Conservation (phyloP, 2,888 invertebrate genomes). For the Luperina nickerlii region DNA sequence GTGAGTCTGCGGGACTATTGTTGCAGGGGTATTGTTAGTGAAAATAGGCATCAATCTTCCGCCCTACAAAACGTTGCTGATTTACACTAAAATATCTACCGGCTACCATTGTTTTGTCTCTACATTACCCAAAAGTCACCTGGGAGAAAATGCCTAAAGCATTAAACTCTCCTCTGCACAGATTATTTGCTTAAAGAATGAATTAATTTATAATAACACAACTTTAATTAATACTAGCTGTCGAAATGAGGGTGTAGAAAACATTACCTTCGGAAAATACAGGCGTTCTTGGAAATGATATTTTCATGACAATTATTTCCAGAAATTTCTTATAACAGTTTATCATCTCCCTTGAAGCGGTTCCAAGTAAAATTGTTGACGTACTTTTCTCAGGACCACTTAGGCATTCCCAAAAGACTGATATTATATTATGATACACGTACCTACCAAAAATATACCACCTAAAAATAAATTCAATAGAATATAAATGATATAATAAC, state of each 20-base stretch:
- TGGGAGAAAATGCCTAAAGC: background rate
- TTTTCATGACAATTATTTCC: background rate
- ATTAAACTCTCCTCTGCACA: background rate
- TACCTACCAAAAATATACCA: background rate
- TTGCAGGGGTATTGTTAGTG: background rate
- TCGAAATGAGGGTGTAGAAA: no score
- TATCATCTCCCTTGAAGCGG: background rate
- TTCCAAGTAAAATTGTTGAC: background rate
- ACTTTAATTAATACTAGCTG: no score
- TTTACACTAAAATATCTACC: no score
- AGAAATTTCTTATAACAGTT: background rate
- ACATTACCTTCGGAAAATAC: background rate
- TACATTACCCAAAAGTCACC: background rate
- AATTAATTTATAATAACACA: background rate
- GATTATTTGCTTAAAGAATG: background rate
- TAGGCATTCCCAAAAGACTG: background rate
- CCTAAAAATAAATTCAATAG: background rate
- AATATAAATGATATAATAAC: constrained; percentile 7
- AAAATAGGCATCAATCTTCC: background rate
- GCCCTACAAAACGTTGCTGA: no score
- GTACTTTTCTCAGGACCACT: background rate
- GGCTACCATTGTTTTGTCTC: background rate
- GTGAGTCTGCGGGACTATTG: no score
- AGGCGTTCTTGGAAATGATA: background rate
- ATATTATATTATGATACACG: background rate